Base-by-base conservation (phyloP, 2,888 invertebrate genomes). In the Tetragonisca angustula region DNA sequence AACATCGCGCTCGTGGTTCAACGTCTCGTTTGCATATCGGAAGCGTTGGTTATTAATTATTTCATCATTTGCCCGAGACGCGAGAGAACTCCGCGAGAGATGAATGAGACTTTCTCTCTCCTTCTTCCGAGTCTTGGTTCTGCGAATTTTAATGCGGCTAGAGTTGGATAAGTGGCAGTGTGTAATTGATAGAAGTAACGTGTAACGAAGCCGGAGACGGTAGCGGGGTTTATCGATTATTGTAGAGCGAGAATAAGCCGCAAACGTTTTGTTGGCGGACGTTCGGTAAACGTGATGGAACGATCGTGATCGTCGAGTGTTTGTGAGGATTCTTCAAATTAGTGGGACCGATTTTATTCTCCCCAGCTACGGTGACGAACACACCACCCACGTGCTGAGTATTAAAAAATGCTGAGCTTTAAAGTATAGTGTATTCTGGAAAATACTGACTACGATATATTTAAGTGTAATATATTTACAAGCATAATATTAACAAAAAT, bases 151-250 rank as follows among this genome's bases (percentile, higher is more conserved):
- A 64, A 32, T 64, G 21, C 32, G 4, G 21, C 11, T 4, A 0
- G 64, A 36, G 32, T 11, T 4, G 64, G 21, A 64, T 64, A 32
- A 64, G 32, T 19, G 64, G 2, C 21, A 13, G 61, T 1, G 61
- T 1, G 61, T 27, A 61, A 61, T 61, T 61, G 61, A 61, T 61
- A 61, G 61, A 61, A 27, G 64, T 64, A 64, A 64, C 21, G 21
- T 5, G 32, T 32, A 64, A 32, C 13, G 32, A 32, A 36, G 32
- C 4, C 21, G 11, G 19, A 64, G 32, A 27, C 21, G 32, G 62
- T 4, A 13, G 9, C 32, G 32, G 32, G 64, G 17, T 64, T 13
- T 32, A 36, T 32, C 11, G 32, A 32, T 64, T 64, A 32, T 27
- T 32, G 56, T n/a, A 19, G 21, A 64, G 17, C 11, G 21, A 32